Conservation (phyloP, 1,140 invertebrate species). For the Papilio helenus region DNA sequence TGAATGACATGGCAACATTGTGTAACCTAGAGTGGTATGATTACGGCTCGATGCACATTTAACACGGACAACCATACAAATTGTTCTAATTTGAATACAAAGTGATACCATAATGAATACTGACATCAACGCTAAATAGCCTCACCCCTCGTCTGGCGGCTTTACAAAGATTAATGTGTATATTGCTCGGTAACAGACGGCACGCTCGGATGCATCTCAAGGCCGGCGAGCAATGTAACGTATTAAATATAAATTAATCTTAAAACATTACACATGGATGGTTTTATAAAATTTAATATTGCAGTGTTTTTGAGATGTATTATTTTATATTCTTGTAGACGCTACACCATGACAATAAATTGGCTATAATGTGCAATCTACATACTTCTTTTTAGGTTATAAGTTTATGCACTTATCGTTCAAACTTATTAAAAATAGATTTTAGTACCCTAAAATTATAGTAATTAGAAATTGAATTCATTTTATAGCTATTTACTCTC, state of each 20-base stretch:
- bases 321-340: background rate
- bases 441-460: too few relatives aligned
- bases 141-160: slow-evolving; percentile 45
- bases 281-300: slow-evolving; percentile 58
- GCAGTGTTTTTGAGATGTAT: slow-evolving; percentile 48
- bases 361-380: too few relatives aligned
- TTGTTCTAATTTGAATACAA: slow-evolving; percentile 40
- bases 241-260: slow-evolving; percentile 34
- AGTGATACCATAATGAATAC: slow-evolving; percentile 38
- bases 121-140: slow-evolving; percentile 36
- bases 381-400: background rate
- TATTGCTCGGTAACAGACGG: slow-evolving; percentile 60
- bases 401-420: background rate
- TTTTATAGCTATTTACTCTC: background rate
- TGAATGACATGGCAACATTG: slow-evolving; percentile 33
- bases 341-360: background rate
- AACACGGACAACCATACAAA: slow-evolving; percentile 34
- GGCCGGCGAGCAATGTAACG: slow-evolving; percentile 47
- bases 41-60: slow-evolving; percentile 30
- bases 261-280: slow-evolving; percentile 39
- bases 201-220: slow-evolving; percentile 60
- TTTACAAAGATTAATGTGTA: slow-evolving; percentile 68
- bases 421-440: background rate
- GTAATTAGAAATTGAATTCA: background rate
- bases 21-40: slow-evolving; percentile 10